Base-by-base conservation (phyloP, 2,113 vertebrate species). In the Amphilophus citrinellus region DNA sequence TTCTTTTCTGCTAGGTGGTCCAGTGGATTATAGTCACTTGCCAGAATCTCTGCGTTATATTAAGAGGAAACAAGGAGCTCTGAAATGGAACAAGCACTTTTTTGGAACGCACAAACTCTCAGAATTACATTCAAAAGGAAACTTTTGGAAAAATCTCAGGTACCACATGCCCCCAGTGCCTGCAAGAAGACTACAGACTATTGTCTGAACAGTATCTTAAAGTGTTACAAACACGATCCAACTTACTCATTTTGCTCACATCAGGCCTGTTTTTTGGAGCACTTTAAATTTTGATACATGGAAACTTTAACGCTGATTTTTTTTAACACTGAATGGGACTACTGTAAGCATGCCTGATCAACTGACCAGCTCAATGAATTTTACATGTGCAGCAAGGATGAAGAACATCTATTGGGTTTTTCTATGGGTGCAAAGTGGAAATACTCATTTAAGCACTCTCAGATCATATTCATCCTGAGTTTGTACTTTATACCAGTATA, bases 131-230 rank as follows among this genome's bases (percentile, higher is more conserved):
- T 80, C 84, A 2, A 95, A 96, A 76, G 92, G 91, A 84, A 94
- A 56, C 53, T 98, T 99, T 87, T 98, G 97, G 98, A 98, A 97
- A 80, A 94, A 92, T 2, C 91, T 99, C 53, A 94, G 95, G 53
- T 98, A 96, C 61, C 92, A 58, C 24, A 97, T 99, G 97, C 97
- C 97, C 2, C 71, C 90, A 3, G 84, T 86, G 20, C 87, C 92
- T 2, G 17, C 35, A 17, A 24, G 73, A 30, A 76, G 10, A 32
- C 14, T 5, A 4, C 84, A 62, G 17, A 59, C 76, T 35, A 3
- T 56, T 14, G 35, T 44, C 4, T 87, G 18, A 85, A 58, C 22
- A 18, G n/a, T 32, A 50, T 18, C 6, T 35, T 58, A 10, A 18
- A 4, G 15, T 35, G 56, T 37, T 56, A 76, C 18, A 37, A 42